A percentile compares a stretch with the other conserved stretches of the same genome.
Conservation (phyloP, 92 coral and sea anemone species). For the Porites divaricata region DNA sequence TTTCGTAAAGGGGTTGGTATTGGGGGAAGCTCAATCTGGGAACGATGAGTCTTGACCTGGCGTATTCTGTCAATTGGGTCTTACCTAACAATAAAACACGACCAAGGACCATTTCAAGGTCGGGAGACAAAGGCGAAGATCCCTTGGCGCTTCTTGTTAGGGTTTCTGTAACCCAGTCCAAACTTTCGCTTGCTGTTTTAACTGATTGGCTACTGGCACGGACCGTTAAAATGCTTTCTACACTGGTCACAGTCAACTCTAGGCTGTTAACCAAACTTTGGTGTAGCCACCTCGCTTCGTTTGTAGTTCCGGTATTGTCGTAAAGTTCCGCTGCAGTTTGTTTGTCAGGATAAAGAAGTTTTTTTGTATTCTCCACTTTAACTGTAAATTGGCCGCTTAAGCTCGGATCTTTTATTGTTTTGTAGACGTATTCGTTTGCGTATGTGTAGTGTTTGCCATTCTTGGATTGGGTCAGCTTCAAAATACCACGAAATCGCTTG, state of each 20-base stretch:
- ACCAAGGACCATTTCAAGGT: conserved; percentile 51
- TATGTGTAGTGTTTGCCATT: conserved; percentile 38
- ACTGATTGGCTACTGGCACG: conserved; percentile 7
- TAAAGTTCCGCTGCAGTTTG: conserved; percentile 40
- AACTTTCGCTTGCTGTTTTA: conserved; percentile 30
- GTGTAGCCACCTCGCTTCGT: conserved; percentile 30
- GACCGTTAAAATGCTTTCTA: conserved; percentile 36
- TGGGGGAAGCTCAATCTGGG: conserved; percentile 32
- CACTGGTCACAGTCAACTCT: conserved; percentile 37
- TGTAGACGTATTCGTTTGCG: conserved; percentile 36
- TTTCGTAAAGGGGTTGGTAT: conserved; percentile 40
- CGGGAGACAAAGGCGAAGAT: conserved; percentile 30
- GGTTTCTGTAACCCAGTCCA: conserved; percentile 33
- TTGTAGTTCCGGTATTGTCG: conserved; percentile 10
- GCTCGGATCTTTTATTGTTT: conserved; percentile 21
- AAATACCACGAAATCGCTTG: conserved; percentile 41
- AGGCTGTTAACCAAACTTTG: conserved; percentile 32
- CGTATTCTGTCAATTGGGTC: conserved; percentile 54
- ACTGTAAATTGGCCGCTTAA: conserved; percentile 21
- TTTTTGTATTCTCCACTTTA: conserved; percentile 22
- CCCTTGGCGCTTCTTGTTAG: conserved; percentile 7
- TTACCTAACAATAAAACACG: conserved; percentile 41
- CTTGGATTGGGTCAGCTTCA: conserved; percentile 47
- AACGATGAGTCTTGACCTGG: conserved; percentile 39
- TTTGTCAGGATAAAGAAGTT: conserved; percentile 36